These are phyloP conservation scores for Drosophila macrospina DNA, from an alignment of 2,888 invertebrate species.

Conservation along the genomic window DNA sequence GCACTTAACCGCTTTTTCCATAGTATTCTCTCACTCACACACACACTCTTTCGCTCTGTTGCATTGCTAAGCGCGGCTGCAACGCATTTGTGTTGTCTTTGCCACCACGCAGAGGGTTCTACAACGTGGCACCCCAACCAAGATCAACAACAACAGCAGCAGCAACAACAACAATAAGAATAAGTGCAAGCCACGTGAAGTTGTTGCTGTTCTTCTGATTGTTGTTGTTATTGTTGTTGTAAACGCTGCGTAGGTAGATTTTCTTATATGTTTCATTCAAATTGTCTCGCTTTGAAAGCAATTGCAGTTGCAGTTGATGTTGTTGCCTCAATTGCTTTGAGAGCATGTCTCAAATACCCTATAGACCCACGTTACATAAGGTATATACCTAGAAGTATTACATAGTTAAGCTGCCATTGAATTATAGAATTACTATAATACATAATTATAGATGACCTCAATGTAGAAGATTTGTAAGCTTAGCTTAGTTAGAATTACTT, in stretches of 20 bases:
- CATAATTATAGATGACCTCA: too few species aligned
- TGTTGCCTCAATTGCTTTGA: not conserved
- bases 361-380: not conserved
- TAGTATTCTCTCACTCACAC: slow-evolving; percentile 7
- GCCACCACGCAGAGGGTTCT: slow-evolving; percentile 57
- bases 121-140: slow-evolving; percentile 68
- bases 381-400: not conserved
- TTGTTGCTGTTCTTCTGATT: slow-evolving; percentile 2
- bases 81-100: slow-evolving; percentile 22
- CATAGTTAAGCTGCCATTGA: too few species aligned
- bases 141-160: slow-evolving; percentile 38
- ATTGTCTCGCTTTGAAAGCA: slow-evolving; percentile 30
- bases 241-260: slow-evolving; percentile 75
- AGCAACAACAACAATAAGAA: slow-evolving; percentile 30
- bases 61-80: slow-evolving; percentile 33
- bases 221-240: slow-evolving; percentile 48
- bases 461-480: too few species aligned
- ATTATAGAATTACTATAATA: too few species aligned
- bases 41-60: not conserved
- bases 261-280: slow-evolving; percentile 69
- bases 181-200: slow-evolving; percentile 59
- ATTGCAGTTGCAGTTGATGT: not conserved
- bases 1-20: slow-evolving; percentile 58
- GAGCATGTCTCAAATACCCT: not conserved
- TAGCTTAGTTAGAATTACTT: too few species aligned